phyloP scores from a whole-genome alignment of 2,888 invertebrate species.

The Torymus tubicola region DNA sequence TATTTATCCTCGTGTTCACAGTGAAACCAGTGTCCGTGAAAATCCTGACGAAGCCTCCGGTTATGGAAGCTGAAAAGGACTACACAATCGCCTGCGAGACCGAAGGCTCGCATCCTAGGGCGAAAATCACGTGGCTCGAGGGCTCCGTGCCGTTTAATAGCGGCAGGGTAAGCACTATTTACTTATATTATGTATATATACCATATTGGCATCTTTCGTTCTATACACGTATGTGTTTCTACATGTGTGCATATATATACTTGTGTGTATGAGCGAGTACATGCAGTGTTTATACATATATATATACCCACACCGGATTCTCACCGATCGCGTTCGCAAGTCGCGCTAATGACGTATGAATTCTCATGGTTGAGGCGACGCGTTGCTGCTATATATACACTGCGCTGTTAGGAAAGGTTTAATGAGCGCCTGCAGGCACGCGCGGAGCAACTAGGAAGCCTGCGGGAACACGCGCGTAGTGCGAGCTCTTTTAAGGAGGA shows the following conservation, averaged over 20 bases:
- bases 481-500: too few relatives aligned
- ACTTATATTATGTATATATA: too few relatives aligned
- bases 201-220: too few relatives aligned
- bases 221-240: too few relatives aligned
- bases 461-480: too few relatives aligned
- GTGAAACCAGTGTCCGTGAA: conserved; percentile 89
- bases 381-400: too few relatives aligned
- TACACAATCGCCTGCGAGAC: conserved; percentile 89
- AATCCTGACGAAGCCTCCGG: conserved; percentile 86
- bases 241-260: too few relatives aligned
- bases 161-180: conserved; percentile 81
- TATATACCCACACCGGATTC: not conserved
- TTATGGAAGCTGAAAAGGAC: conserved; percentile 87
- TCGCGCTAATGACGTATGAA: conserved; percentile 1
- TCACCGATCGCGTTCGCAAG: not conserved
- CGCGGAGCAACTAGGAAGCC: too few relatives aligned
- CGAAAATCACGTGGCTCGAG: conserved; percentile 90
- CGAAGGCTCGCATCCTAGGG: conserved; percentile 90
- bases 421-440: too few relatives aligned
- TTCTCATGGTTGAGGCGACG: not conserved
- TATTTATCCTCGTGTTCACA: conserved; percentile 71
- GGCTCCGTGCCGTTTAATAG: conserved; percentile 87
- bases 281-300: not conserved
- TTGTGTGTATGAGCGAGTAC: too few relatives aligned
- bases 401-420: too few relatives aligned